Evolutionary conservation across 1,140 invertebrate genomes (phyloP), one percentile per base, ranked within the genome.

Genomic region (Caerostris darwini): DNA sequence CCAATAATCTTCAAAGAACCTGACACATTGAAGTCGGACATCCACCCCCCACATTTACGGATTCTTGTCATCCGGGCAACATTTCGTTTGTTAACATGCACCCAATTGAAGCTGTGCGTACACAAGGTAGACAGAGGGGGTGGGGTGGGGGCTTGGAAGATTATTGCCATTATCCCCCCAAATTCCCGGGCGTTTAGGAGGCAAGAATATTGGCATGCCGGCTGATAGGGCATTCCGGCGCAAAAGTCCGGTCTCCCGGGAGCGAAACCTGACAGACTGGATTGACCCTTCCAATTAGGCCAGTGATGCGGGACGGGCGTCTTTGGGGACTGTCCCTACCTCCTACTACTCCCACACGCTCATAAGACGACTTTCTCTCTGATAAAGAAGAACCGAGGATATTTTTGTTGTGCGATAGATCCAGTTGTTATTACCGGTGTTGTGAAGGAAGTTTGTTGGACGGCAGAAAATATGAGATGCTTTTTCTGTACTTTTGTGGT

Each of bases 251-350:
- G 34, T 77, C 69, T 77, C 69, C 69, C 14, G 69, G 69, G 69
- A 50, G 19, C 69, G 69, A 77, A 77, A 77, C 69, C 69, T 77
- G 69, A 77, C 69, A 77, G 7, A 50, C 19, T 34, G 19, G 69
- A 77, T 77, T 77, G 69, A 77, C 69, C 69, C 69, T 77, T 77
- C 69, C 69, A 77, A 77, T 77, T 77, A 77, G 69, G 19, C 19
- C 34, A 77, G 69, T 77, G 69, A 77, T 77, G 69, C 69, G 34
- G 14, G 69, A 34, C 34, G 69, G 8, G 3, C 7, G 19, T 77
- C 69, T 34, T 34, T 4, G 34, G 34, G 69, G 69, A 77, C 69
- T 12, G 19, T 50, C 69, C 69, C 34, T 34, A 10, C 12, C 69
- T 19, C 34, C 34, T 61, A 12, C 59, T n/a, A 67, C 34, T 34